Conservation (phyloP, 2,888 invertebrate species). For the Toxonevra muliebris region DNA sequence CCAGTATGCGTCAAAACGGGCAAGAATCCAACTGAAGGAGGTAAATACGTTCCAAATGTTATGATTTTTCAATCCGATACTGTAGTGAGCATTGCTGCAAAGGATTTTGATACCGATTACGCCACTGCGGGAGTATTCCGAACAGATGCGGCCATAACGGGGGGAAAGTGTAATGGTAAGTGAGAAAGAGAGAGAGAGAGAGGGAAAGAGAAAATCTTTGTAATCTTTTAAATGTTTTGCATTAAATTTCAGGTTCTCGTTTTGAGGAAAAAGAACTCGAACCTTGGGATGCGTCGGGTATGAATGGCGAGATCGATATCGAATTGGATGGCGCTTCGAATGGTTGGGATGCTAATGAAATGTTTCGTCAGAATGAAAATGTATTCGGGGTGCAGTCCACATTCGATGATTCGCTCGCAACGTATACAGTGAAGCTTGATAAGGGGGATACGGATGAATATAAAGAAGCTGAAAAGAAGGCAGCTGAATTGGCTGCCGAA, state of each 20-base stretch:
- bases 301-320: constrained; percentile 70
- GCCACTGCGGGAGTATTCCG: constrained; percentile 88
- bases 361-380: constrained; percentile 94
- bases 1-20: constrained; percentile 73
- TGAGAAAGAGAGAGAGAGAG: constrained; percentile 7
- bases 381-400: constrained; percentile 93
- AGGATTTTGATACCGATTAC: constrained; percentile 88
- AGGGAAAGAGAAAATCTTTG: no score
- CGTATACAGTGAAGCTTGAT: constrained; percentile 90
- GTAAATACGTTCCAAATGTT: constrained; percentile 56
- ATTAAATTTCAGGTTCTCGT: constrained; percentile 52
- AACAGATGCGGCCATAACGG: constrained; percentile 87
- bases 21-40: constrained; percentile 58
- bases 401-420: constrained; percentile 89
- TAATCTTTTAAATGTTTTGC: constrained; percentile 15
- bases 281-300: constrained; percentile 82
- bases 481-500: constrained; percentile 89
- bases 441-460: constrained; percentile 88
- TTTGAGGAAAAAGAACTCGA: constrained; percentile 76
- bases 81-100: constrained; percentile 83
- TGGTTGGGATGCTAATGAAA: constrained; percentile 97
- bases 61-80: constrained; percentile 82
- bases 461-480: constrained; percentile 73
- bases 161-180: constrained; percentile 79
- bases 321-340: constrained; percentile 82